Conservation (phyloP, 2,113 vertebrate species). For the Corynorhinus townsendii region DNA sequence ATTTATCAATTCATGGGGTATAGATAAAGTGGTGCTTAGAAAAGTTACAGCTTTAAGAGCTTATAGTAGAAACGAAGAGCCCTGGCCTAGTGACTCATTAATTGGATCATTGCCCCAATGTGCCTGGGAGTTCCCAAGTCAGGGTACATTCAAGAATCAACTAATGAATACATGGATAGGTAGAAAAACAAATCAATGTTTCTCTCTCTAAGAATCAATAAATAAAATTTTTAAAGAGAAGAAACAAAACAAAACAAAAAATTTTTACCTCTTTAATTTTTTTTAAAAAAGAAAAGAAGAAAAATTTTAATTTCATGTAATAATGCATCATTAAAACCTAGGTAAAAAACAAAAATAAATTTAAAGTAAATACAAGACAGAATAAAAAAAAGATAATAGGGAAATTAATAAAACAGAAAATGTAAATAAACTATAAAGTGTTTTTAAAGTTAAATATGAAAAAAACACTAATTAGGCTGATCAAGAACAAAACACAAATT, state of each 20-base stretch:
- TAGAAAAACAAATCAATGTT: too few relatives aligned
- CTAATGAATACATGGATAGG: too few relatives aligned
- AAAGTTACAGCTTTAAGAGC: neutral
- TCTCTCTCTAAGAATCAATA: too few relatives aligned
- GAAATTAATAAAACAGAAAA: neutral
- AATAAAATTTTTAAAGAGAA: too few relatives aligned
- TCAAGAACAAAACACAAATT: neutral
- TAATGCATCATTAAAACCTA: neutral
- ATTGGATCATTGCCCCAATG: too few relatives aligned
- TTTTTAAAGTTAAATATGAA: neutral
- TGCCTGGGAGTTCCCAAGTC: too few relatives aligned
- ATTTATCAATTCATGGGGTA: neutral
- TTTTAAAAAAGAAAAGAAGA: neutral
- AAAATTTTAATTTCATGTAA: neutral
- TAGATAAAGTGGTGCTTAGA: neutral
- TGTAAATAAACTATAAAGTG: neutral
- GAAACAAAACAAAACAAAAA: too few relatives aligned
- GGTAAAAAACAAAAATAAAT: neutral
- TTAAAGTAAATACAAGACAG: neutral
- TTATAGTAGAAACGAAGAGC: neutral
- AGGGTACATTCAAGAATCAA: too few relatives aligned
- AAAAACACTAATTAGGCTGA: neutral
- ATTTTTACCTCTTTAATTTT: too few relatives aligned
- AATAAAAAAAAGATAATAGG: neutral
- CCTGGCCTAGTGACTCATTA: too few relatives aligned